phyloP scores from a whole-genome alignment of 1,140 invertebrate species.

The Reticulitermes speratus region DNA sequence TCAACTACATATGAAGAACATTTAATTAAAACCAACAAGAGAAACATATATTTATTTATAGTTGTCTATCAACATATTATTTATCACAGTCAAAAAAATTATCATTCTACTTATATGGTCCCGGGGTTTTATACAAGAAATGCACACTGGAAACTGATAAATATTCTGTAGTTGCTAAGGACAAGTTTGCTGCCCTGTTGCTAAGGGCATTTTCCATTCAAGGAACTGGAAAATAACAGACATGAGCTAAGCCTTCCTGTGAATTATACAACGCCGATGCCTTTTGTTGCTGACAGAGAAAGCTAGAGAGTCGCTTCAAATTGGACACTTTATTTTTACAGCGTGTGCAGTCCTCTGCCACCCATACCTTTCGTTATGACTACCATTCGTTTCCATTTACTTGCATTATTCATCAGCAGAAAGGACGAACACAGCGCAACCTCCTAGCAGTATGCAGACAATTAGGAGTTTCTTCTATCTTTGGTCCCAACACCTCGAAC shows the following conservation, averaged over 20 bases:
- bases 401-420: not conserved
- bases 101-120: too few species aligned
- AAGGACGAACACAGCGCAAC: not conserved
- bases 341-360: not conserved
- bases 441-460: not conserved
- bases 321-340: constrained; percentile 19
- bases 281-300: not conserved
- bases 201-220: not conserved
- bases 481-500: not conserved
- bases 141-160: too few species aligned
- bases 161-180: too few species aligned
- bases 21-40: too few species aligned
- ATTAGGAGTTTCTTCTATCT: not conserved
- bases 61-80: too few species aligned
- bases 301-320: not conserved
- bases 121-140: too few species aligned
- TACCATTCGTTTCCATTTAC: not conserved
- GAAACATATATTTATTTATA: too few species aligned
- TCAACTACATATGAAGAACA: too few species aligned
- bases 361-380: not conserved
- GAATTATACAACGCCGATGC: not conserved
- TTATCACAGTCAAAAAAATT: too few species aligned
- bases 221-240: not conserved
- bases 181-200: not conserved
- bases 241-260: not conserved